Percentiles rank a stretch among this genome's conserved stretches.
Evolutionary conservation across 1,140 invertebrate genomes (phyloP).

Genomic region (Carposina sasakii): DNA sequence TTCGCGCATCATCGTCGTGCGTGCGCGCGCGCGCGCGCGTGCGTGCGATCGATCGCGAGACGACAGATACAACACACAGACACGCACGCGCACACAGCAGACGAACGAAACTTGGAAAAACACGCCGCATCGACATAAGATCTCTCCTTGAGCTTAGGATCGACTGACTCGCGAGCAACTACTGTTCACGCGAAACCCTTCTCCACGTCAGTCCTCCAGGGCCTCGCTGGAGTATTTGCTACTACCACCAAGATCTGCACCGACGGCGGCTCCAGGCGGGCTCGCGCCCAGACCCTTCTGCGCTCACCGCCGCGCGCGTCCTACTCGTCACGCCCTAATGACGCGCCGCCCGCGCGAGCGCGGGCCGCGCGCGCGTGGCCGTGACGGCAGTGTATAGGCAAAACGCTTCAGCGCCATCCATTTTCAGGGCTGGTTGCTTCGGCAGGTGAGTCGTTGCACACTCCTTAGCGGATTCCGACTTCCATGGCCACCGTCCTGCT

Average conservation of each 20-base stretch:
- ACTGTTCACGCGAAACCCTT: constrained; percentile 94
- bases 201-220: constrained; percentile 90
- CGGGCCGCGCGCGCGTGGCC: no score
- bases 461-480: constrained; percentile 92
- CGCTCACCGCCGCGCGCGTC: no score
- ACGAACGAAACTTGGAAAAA: no score
- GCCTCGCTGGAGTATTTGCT: constrained; percentile 90
- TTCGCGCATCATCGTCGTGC: no score
- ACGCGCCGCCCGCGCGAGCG: no score
- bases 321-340: constrained; percentile 73
- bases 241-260: constrained; percentile 92
- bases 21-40: no score
- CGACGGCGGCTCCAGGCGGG: constrained; percentile 84
- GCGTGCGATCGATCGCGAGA: no score
- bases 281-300: constrained; percentile 84
- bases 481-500: constrained; percentile 93
- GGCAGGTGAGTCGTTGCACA: constrained; percentile 93
- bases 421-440: constrained; percentile 93
- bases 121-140: constrained; percentile 68
- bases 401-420: constrained; percentile 88
- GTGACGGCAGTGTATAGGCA: constrained; percentile 76
- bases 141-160: constrained; percentile 83
- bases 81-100: no score
- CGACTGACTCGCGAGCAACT: constrained; percentile 92
- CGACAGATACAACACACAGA: no score